Base-by-base conservation (phyloP, 1,140 invertebrate species). In the Drosophila arizonae region DNA sequence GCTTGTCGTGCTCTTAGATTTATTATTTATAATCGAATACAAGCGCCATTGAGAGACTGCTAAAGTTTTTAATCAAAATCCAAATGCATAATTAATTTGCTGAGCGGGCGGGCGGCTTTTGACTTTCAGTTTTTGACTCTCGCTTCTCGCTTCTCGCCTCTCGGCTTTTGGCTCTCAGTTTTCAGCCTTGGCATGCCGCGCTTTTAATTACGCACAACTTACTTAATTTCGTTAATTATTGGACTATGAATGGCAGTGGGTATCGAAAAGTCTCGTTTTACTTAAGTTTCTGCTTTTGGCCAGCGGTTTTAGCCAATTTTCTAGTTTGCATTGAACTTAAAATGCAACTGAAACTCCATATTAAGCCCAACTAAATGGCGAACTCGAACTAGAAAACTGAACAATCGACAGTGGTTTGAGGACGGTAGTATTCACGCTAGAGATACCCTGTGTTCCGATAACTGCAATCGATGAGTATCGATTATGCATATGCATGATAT, bases 321-420 rank as follows among this genome's bases (percentile, higher is more conserved):
- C 76, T 39, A 28, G 79, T 78, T 82, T 72, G 72, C 79, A 82
- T 76, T 82, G 79, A 82, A 84, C 80, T 84, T 84, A 84, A 84
- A 81, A 67, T 58, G 43, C 64, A 78, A 68, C 46, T 51, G 11
- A 26, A 48, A 28, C 36, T 30, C 21, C 10, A 66, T 30, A 51
- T 4, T 21, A 15, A 28, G 26, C 15, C 26, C 33, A 54, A 60
- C 17, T 43, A 60, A 74, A 57, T 43, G 52, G 43, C 26, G 39
- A 70, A 50, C 60, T 70, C 52, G 58, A 70, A 43, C 51, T 60
- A 71, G 60, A 63, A 70, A 62, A 56, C 26, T 13, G 13, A 43
- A 36, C 36, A 15, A 13, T 46, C 10, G 36, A 21, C 33, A 21
- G 11, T 6, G 26, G 5, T 15, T 8, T 6, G 0, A 15, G 15